Evolutionary conservation across 2,113 vertebrate genomes (phyloP).

Genomic region (Siphamia tubifer): DNA sequence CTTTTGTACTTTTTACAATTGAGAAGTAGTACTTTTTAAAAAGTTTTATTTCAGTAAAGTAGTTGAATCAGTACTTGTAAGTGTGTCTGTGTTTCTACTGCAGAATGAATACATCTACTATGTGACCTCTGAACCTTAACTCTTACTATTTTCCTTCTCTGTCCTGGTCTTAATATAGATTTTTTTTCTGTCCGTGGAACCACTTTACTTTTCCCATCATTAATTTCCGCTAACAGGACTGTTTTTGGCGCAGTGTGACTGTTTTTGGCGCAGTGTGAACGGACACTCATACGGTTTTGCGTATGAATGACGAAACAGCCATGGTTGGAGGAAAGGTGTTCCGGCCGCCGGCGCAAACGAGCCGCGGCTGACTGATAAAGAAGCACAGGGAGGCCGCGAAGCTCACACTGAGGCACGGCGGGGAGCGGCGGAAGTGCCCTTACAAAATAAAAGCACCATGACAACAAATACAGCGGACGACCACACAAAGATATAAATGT

Average conservation of each 20-base stretch:
- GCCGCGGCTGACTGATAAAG: slow-evolving; percentile 67
- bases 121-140: no score
- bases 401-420: not conserved
- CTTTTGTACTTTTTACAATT: no score
- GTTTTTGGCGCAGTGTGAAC: slow-evolving; percentile 3
- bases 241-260: slow-evolving; percentile 4
- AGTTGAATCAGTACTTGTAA: no score
- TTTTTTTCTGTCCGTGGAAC: no score
- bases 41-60: no score
- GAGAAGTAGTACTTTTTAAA: no score
- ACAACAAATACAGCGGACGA: not conserved
- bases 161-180: no score
- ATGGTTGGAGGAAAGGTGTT: slow-evolving; percentile 78
- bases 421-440: not conserved
- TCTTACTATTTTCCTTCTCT: no score
- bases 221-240: not conserved
- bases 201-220: no score
- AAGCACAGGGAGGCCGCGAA: slow-evolving; percentile 34
- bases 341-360: slow-evolving; percentile 66
- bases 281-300: slow-evolving; percentile 42
- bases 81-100: no score
- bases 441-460: slow-evolving; percentile 45
- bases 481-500: no score
- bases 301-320: slow-evolving; percentile 74
- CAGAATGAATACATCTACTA: no score